Conservation (phyloP, 2,888 invertebrate genomes). For the Asteroscopus sphinx region DNA sequence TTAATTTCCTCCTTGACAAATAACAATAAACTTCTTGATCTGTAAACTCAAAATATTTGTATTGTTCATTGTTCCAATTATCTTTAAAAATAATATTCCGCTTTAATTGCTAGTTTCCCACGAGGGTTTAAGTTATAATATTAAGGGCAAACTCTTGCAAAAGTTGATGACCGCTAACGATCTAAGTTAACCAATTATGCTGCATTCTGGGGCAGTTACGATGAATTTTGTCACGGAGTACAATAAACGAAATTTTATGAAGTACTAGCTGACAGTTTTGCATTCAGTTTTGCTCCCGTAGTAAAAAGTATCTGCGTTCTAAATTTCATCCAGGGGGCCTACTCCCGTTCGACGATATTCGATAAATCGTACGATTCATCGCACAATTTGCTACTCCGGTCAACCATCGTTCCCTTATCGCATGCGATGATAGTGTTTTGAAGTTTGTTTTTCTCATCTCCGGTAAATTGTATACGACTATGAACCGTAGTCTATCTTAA, state of each 20-base stretch:
- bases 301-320: no score
- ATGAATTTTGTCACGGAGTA: conserved; percentile 27
- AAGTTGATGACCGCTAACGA: conserved; percentile 26
- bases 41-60: conserved; percentile 30
- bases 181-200: conserved; percentile 27
- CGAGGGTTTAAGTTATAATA: conserved; percentile 20
- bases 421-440: no score
- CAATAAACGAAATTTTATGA: not conserved
- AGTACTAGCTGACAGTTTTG: no score
- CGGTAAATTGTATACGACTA: no score
- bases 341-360: no score
- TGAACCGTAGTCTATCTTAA: no score
- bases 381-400: no score
- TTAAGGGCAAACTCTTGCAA: conserved; percentile 24
- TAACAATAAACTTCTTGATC: conserved; percentile 34
- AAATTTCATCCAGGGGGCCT: no score
- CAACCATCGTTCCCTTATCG: no score
- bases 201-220: conserved; percentile 37
- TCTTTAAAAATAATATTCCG: conserved; percentile 31
- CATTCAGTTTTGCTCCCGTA: no score
- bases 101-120: conserved; percentile 40
- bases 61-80: conserved; percentile 22
- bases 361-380: no score
- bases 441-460: no score
- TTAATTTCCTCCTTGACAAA: conserved; percentile 39